phyloP scores from a whole-genome alignment of 2,113 vertebrate species.

The Amphiprion ocellaris region DNA sequence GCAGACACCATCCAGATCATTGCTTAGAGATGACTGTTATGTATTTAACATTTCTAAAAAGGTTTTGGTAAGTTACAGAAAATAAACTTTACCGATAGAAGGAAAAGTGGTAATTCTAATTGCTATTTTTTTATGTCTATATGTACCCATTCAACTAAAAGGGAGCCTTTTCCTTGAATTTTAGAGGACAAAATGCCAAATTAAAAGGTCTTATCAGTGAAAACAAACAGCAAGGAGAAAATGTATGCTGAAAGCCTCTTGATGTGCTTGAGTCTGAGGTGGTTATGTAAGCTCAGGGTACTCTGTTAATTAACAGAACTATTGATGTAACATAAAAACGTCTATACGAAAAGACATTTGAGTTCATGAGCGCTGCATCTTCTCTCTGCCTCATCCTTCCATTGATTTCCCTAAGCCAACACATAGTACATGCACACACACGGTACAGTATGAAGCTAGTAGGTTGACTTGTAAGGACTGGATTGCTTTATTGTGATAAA shows the following conservation, averaged over 20 bases:
- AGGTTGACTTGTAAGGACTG: neutral
- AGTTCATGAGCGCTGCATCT: neutral
- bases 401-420: constrained; percentile 11
- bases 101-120: neutral
- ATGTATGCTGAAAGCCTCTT: constrained; percentile 11
- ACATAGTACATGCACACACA: neutral
- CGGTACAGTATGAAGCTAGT: neutral
- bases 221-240: constrained; percentile 4
- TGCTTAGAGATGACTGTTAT: no score
- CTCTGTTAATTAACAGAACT: constrained; percentile 28
- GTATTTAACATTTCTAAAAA: neutral
- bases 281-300: constrained; percentile 20
- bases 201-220: constrained; percentile 16
- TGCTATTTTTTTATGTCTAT: neutral
- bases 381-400: constrained; percentile 23
- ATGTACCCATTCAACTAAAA: neutral
- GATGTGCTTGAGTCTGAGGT: constrained; percentile 26
- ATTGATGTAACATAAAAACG: constrained; percentile 20
- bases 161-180: neutral
- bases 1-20: no score
- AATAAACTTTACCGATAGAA: neutral
- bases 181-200: neutral
- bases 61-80: neutral
- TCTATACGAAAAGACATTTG: constrained; percentile 18
- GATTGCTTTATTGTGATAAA: neutral